Evolutionary conservation across 2,888 invertebrate species (phyloP), one percentile per base, ranked within the genome.

Genomic region (Drosophila ochracea): DNA sequence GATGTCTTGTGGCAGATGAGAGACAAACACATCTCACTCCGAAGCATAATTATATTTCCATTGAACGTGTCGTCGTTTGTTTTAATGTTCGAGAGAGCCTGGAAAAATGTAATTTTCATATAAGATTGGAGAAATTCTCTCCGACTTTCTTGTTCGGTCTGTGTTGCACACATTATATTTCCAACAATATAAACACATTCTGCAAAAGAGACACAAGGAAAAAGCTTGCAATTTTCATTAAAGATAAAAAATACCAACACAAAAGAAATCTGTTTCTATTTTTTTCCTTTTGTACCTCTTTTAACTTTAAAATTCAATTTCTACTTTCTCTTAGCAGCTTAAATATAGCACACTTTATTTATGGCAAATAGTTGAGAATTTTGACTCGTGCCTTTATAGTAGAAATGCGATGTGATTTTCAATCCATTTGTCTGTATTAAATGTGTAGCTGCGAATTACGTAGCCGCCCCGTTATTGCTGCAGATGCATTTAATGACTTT

Each of bases 31-130:
- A 69, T 70, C 53, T 52, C 67, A 72, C 68, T 65, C 55, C 68
- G 52, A 60, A 55, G 59, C 71, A 76, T 75, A 79, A 84, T 79
- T 77, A 83, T 79, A 71, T 70, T 71, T 68, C 67, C 76, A 81
- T 79, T 74, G 82, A 84, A 87, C 81, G 85, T 87, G 81, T 82
- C 71, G 80, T 76, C 88, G 82, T 85, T 84, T 82, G 78, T 77
- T 83, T 84, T 87, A 85, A 88, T 87, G 88, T 74, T 70, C 55
- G 62, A 72, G 70, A 61, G 59, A 65, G 68, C 47, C 52, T 39
- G 47, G 65, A 50, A 58, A 68, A 77, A 66, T 73, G 59, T 21
- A n/a, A 71, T 76, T 83, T 85, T 85, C 25, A 64, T 65, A 65
- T 52, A 54, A 69, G 57, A 69, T 79, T 78, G 83, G 78, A 85